phyloP scores from a whole-genome alignment of 2,888 invertebrate genomes.

The Branchipolynoe longqiensis region DNA sequence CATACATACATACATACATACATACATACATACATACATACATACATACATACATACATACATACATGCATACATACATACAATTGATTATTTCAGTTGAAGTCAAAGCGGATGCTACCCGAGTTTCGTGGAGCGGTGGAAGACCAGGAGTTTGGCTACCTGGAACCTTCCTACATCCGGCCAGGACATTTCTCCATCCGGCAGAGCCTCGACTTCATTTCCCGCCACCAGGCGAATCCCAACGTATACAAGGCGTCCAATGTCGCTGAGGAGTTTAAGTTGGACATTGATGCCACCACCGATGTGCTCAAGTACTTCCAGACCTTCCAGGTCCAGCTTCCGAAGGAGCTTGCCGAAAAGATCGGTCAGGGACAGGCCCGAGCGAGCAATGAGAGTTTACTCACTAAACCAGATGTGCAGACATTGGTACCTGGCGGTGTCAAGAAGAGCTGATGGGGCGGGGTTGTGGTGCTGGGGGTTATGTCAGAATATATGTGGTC shows the following conservation, averaged over 20 bases:
- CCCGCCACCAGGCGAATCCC: slow-evolving; percentile 86
- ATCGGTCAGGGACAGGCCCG: neutral
- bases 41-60: no score
- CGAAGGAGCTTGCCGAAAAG: slow-evolving; percentile 73
- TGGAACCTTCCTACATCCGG: slow-evolving; percentile 86
- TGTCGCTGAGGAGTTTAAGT: slow-evolving; percentile 87
- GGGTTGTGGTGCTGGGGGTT: neutral
- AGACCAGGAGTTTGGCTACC: slow-evolving; percentile 87
- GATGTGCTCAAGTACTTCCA: slow-evolving; percentile 86
- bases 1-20: no score
- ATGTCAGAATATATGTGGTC: neutral
- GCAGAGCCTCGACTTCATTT: slow-evolving; percentile 86
- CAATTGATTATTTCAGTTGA: no score
- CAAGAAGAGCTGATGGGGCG: neutral
- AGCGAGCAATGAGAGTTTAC: neutral
- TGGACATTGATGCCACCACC: slow-evolving; percentile 86
- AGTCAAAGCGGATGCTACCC: slow-evolving; percentile 58
- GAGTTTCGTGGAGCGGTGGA: slow-evolving; percentile 48
- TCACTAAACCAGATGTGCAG: neutral
- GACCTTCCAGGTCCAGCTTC: slow-evolving; percentile 87
- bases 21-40: no score
- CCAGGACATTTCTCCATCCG: slow-evolving; percentile 87
- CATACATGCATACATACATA: no score
- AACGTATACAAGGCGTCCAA: slow-evolving; percentile 84
- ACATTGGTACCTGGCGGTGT: neutral